phyloP scores from a whole-genome alignment of 2,797 vertebrate genomes.

The Hemitrygon akajei region DNA sequence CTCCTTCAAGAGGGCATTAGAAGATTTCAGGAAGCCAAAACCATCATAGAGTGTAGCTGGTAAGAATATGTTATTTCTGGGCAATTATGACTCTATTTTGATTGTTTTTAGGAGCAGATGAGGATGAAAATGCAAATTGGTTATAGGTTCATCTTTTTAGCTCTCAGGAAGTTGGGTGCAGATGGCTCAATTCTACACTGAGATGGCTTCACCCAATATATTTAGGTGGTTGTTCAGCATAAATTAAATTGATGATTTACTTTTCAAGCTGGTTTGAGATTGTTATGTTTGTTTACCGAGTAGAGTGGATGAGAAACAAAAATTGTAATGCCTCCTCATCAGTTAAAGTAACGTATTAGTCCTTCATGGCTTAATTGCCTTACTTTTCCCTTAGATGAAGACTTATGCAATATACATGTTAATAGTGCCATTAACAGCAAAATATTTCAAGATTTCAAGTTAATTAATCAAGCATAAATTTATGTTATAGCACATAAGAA shows the following conservation, averaged over 20 bases:
- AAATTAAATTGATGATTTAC: neutral
- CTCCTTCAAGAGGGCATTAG: neutral
- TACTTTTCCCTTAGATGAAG: neutral
- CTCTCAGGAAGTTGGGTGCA: neutral
- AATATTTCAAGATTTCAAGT: too few relatives aligned
- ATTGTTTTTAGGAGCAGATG: neutral
- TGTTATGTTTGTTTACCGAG: too few relatives aligned
- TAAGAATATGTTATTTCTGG: neutral
- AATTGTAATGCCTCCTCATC: too few relatives aligned
- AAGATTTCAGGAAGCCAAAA: neutral
- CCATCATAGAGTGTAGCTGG: neutral
- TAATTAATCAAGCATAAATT: too few relatives aligned
- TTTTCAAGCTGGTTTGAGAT: neutral
- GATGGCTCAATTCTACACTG: neutral
- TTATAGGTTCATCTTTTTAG: neutral
- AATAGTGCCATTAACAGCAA: too few relatives aligned
- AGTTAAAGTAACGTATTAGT: neutral
- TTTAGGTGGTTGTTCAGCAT: neutral
- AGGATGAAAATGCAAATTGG: neutral
- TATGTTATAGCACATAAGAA: too few relatives aligned
- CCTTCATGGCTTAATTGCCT: neutral
- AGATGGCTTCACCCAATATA: neutral
- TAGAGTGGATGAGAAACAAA: too few relatives aligned
- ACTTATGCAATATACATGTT: neutral
- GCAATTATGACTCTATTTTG: neutral